Conservation (phyloP, 2,113 vertebrate species). For the Triplophysa dalaica region DNA sequence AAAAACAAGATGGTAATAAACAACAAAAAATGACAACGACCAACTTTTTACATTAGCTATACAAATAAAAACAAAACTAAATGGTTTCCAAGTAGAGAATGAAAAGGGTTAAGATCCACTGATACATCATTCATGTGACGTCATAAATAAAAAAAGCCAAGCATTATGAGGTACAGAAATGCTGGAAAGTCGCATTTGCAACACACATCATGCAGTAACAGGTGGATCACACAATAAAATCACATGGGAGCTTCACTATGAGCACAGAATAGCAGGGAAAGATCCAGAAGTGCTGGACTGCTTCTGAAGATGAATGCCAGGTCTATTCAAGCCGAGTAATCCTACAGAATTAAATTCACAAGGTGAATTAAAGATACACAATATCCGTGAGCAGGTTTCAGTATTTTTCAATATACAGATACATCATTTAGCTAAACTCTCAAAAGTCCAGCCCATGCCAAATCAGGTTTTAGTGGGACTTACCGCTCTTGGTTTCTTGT, state of each 20-base stretch:
- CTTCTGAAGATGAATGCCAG: not conserved
- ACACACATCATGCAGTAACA: not conserved
- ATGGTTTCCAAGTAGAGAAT: not conserved
- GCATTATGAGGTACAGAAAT: not conserved
- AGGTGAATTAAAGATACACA: not conserved
- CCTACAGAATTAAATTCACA: slow-evolving; percentile 56
- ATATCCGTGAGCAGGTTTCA: too few species aligned
- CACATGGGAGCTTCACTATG: not conserved
- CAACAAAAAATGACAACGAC: slow-evolving; percentile 40
- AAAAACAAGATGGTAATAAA: slow-evolving; percentile 67
- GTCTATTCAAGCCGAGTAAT: slow-evolving; percentile 68
- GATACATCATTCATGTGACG: not conserved
- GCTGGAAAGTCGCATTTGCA: not conserved
- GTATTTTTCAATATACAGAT: too few species aligned
- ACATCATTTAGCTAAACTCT: not conserved
- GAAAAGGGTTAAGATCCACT: slow-evolving; percentile 6
- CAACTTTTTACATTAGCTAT: slow-evolving; percentile 38
- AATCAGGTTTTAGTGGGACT: slow-evolving; percentile 65
- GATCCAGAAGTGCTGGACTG: not conserved
- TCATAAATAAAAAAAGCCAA: slow-evolving; percentile 35
- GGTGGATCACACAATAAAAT: not conserved
- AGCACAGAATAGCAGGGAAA: not conserved
- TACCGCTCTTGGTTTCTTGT: slow-evolving; percentile 98
- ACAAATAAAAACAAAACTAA: slow-evolving; percentile 27
- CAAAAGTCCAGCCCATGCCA: not conserved